These are phyloP conservation scores for Pomatorhinus ruficollis DNA, from an alignment of 2,113 vertebrate species.

Conservation along the genomic window DNA sequence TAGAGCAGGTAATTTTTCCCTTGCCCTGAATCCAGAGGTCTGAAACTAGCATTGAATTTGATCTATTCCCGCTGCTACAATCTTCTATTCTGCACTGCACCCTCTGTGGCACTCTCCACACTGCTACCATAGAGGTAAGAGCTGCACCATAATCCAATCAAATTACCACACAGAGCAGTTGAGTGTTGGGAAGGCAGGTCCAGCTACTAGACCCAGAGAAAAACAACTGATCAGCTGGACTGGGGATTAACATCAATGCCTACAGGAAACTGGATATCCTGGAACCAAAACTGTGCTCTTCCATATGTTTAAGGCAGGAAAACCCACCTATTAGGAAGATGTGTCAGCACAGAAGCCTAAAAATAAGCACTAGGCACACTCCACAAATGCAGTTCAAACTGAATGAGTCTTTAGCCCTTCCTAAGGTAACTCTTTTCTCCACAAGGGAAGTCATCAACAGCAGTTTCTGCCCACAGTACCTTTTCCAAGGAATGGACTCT, in stretches of 20 bases:
- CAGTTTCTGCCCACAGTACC: neutral
- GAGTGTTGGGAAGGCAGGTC: neutral
- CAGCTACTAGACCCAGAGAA: neutral
- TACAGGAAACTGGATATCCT: neutral
- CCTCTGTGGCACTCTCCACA: neutral
- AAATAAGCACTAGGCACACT: neutral
- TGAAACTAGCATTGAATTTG: neutral
- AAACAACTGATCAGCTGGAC: neutral
- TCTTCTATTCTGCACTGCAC: neutral
- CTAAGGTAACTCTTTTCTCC: neutral
- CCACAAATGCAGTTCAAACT: neutral
- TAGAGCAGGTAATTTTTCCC: neutral
- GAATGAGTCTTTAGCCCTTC: neutral
- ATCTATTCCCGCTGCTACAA: neutral
- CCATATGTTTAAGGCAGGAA: neutral
- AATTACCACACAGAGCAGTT: neutral
- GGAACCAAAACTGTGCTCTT: neutral
- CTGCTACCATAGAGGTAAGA: neutral
- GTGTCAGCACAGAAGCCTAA: neutral
- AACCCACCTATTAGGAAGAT: neutral
- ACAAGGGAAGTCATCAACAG: neutral
- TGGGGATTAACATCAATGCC: neutral
- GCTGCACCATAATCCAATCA: neutral
- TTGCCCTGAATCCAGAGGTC: neutral
- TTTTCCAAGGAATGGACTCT: neutral